Percentiles rank a stretch among this genome's conserved stretches.
phyloP scores from a whole-genome alignment of 2,797 vertebrate genomes.

The Benthosema pterotum region DNA sequence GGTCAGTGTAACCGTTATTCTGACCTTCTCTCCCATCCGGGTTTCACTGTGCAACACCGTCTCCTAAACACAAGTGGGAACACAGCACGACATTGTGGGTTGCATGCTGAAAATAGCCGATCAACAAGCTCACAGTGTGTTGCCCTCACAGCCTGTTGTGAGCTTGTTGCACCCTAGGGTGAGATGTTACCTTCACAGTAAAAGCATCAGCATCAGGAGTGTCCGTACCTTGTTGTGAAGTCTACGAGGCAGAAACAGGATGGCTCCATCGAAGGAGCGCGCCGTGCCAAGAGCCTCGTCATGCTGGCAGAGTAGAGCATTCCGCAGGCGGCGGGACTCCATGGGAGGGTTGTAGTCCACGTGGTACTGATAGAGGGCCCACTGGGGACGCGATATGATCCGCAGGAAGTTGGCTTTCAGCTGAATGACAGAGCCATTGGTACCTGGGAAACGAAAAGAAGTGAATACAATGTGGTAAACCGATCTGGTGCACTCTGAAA shows the following conservation, averaged over 20 bases:
- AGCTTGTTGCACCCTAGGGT: too few relatives aligned
- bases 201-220: too few relatives aligned
- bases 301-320: conserved; percentile 89
- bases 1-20: conserved; percentile 88
- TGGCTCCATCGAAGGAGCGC: conserved; percentile 87
- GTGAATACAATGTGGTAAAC: conserved; percentile 2
- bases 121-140: too few relatives aligned
- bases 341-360: conserved; percentile 88
- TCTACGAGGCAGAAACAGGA: conserved; percentile 86
- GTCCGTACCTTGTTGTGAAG: conserved; percentile 80
- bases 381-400: conserved; percentile 88
- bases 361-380: conserved; percentile 94
- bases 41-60: conserved; percentile 86
- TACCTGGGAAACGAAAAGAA: conserved; percentile 71
- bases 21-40: conserved; percentile 85
- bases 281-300: conserved; percentile 84
- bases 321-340: conserved; percentile 88
- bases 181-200: too few relatives aligned
- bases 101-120: too few relatives aligned
- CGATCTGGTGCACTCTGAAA: too few relatives aligned
- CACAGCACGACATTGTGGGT: too few relatives aligned
- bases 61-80: conserved; percentile 75
- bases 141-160: too few relatives aligned
- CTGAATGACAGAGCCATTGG: conserved; percentile 77
- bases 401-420: conserved; percentile 88